A percentile compares a stretch with the other conserved stretches of the same genome.
phyloP scores from a whole-genome alignment of 2,113 vertebrate genomes.

The Phalacrocorax brasilianus region DNA sequence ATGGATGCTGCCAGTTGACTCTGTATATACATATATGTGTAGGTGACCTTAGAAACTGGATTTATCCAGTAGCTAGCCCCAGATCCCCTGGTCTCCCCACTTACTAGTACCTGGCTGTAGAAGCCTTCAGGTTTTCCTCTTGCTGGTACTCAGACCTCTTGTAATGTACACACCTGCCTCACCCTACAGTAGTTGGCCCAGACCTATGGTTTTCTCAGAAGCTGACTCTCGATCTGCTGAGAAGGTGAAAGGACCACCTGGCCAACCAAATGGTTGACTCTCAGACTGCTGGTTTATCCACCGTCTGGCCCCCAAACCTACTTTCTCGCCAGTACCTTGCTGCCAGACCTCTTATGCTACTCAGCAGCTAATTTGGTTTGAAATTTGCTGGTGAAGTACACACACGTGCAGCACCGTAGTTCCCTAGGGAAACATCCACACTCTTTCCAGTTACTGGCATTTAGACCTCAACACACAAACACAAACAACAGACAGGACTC shows the following conservation, averaged over 20 bases:
- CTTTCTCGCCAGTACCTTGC: neutral
- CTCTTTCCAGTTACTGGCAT: neutral
- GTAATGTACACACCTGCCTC: neutral
- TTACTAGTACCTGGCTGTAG: neutral
- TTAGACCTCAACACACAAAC: neutral
- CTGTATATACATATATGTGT: neutral
- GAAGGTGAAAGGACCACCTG: neutral
- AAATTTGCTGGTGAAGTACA: neutral
- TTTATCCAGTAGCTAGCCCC: neutral
- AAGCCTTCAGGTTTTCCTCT: neutral
- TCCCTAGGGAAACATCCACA: neutral
- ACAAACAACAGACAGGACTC: neutral
- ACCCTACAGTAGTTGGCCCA: neutral
- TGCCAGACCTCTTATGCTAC: neutral
- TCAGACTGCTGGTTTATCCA: neutral
- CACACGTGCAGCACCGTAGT: neutral
- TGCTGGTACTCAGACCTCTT: neutral
- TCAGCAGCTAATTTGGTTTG: neutral
- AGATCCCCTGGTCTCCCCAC: neutral
- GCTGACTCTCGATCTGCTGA: neutral
- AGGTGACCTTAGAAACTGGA: neutral
- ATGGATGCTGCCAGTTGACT: neutral
- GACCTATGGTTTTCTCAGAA: neutral
- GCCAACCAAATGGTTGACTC: neutral
- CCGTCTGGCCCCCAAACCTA: neutral